A percentile compares a stretch with the other conserved stretches of the same genome.
Conservation (phyloP, 2,797 vertebrate genomes). For the Meriones psammophilus region DNA sequence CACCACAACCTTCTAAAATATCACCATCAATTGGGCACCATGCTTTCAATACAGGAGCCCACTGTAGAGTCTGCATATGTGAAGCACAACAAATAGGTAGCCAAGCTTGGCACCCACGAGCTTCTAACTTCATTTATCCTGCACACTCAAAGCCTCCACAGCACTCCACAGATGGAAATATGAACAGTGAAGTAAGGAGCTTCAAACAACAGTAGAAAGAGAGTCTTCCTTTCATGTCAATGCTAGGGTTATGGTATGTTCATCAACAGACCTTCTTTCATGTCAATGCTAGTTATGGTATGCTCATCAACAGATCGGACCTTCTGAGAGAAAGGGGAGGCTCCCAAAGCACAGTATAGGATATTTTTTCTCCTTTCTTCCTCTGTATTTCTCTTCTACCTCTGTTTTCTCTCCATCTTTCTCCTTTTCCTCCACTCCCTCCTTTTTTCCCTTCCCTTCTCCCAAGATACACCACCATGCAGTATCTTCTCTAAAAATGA, state of each 20-base stretch:
- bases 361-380: background rate
- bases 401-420: background rate
- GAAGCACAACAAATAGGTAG: background rate
- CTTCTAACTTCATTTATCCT: slow-evolving; percentile 19
- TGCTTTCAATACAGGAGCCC: background rate
- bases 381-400: background rate
- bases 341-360: background rate
- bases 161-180: background rate
- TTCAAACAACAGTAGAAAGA: background rate
- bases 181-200: background rate
- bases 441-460: background rate
- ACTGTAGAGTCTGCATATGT: background rate
- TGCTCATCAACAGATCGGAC: background rate
- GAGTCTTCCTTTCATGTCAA: background rate
- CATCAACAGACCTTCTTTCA: too few relatives aligned
- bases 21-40: background rate
- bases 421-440: background rate
- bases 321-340: background rate
- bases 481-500: background rate
- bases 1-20: background rate
- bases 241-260: too few relatives aligned
- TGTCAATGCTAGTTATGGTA: too few relatives aligned
- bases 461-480: background rate
- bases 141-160: background rate
- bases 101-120: background rate